Conservation (phyloP, 2,888 invertebrate species). For the Encarsia formosa region DNA sequence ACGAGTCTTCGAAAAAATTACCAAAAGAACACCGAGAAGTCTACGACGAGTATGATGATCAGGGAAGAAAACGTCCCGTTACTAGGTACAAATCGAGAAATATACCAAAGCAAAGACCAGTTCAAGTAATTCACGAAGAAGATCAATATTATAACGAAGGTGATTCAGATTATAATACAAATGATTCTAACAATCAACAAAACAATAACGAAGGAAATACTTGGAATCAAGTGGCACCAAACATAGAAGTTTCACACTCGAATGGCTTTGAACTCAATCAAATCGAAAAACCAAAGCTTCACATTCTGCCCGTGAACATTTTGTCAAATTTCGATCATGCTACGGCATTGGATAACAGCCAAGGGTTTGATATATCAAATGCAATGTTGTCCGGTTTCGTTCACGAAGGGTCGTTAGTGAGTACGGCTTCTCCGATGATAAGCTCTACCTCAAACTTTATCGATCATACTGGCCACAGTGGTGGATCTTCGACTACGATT, state of each 20-base stretch:
- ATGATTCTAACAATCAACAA: constrained; percentile 12
- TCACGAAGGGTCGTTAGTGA: constrained; percentile 35
- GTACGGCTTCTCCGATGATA: constrained; percentile 35
- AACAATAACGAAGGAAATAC: constrained; percentile 18
- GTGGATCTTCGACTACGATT: constrained; percentile 22
- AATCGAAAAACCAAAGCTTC: constrained; percentile 43
- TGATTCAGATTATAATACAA: constrained; percentile 24
- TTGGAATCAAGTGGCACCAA: constrained; percentile 44
- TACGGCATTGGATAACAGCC: constrained; percentile 51
- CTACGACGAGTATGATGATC: constrained; percentile 25
- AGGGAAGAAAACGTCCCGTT: constrained; percentile 30
- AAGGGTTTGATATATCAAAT: constrained; percentile 53
- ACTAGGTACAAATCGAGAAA: constrained; percentile 33
- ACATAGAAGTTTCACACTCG: constrained; percentile 40
- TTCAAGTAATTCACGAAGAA: constrained; percentile 36
- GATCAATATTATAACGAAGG: constrained; percentile 26
- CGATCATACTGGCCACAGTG: constrained; percentile 16
- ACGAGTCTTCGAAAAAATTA: constrained; percentile 35
- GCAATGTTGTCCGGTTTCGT: constrained; percentile 43
- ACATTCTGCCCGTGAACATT: constrained; percentile 44
- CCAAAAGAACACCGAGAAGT: constrained; percentile 43
- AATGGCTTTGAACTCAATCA: constrained; percentile 42
- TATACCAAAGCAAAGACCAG: constrained; percentile 32
- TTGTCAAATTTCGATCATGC: constrained; percentile 51
- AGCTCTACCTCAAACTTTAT: constrained; percentile 31